Evolutionary conservation across 2,888 invertebrate genomes (phyloP), one percentile per base, ranked within the genome.

Genomic region (Holacanthella duospinosa): DNA sequence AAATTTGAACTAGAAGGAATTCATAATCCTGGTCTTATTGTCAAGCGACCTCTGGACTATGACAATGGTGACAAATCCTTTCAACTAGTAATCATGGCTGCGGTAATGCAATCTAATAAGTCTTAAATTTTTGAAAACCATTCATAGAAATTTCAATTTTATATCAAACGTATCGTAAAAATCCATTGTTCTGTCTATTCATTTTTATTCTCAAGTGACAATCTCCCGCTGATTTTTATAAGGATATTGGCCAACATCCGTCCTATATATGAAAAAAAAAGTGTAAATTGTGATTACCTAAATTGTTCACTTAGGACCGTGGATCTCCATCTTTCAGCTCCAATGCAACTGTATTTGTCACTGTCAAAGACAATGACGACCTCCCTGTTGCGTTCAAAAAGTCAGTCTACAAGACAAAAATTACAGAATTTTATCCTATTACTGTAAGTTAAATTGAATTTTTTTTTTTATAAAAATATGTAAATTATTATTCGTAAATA

Each of bases 391-490:
- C 86, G 75, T 93, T 92, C 74, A 87, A 89, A 0, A 83, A 84
- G 66, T 87, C 88, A 16, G 83, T 88, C 27, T 93, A 92, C 77
- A 82, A 82, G 64, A 87, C 88, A 0, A 86, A 84, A 75, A 85
- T 92, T 67, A 83, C 86, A n/a, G 92, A 92, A 75, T 87, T 87
- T 76, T 87, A 86, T 76, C 89, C 89, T 0, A 79, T 89, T 73
- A 83, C 86, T 74, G 90, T 90, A 78, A 83, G 83, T 78, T 12
- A 48, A 48, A 21, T 9, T n/a, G n/a, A 9, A 48, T 48, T 9
- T 21, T 9, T 21, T 16, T 36, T 6, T 16, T 24, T 12, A 25
- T 44, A 25, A 4, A 60, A 60, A 24, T 36, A 6, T 29, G n/a
- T 29, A 25, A 29, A 19, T 24, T 28, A 1, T 24, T 55, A 1